Conservation (phyloP, 2,113 vertebrate genomes). For the Lucifuga dentata region DNA sequence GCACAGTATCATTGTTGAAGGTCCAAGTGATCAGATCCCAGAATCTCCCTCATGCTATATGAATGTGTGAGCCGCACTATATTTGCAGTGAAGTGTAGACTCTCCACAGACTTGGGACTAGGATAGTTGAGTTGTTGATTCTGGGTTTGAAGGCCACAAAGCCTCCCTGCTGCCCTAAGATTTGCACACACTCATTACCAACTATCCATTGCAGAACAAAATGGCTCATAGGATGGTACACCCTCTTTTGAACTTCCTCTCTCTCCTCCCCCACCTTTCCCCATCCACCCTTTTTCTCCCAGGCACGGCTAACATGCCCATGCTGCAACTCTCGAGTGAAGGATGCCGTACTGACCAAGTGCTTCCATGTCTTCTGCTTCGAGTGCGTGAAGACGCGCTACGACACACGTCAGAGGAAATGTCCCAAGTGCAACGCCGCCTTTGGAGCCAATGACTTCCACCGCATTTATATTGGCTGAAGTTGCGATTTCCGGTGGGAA, state of each 20-base stretch:
- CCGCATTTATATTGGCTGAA: conserved; percentile 94
- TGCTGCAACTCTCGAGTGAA: conserved; percentile 98
- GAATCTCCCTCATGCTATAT: too few relatives aligned
- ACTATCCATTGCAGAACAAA: conserved; percentile 27
- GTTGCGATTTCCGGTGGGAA: background rate
- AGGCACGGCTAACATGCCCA: conserved; percentile 95
- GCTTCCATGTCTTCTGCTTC: conserved; percentile 98
- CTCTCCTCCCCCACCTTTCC: background rate
- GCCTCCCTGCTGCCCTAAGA: conserved; percentile 38
- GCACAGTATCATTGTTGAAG: background rate
- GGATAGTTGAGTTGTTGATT: conserved; percentile 9
- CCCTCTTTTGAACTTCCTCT: background rate
- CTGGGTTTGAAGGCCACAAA: conserved; percentile 2
- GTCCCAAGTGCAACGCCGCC: conserved; percentile 96
- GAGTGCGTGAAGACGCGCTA: conserved; percentile 96
- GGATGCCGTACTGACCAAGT: conserved; percentile 96
- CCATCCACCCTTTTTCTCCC: conserved; percentile 17
- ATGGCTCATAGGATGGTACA: conserved; percentile 31
- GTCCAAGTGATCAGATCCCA: background rate
- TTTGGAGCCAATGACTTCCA: conserved; percentile 98
- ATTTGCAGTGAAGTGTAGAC: too few relatives aligned
- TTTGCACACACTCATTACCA: conserved; percentile 26
- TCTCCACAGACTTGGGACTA: background rate
- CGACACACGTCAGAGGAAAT: conserved; percentile 96
- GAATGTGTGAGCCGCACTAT: too few relatives aligned